Conservation (phyloP, 2,113 vertebrate genomes). For the Apus apus region DNA sequence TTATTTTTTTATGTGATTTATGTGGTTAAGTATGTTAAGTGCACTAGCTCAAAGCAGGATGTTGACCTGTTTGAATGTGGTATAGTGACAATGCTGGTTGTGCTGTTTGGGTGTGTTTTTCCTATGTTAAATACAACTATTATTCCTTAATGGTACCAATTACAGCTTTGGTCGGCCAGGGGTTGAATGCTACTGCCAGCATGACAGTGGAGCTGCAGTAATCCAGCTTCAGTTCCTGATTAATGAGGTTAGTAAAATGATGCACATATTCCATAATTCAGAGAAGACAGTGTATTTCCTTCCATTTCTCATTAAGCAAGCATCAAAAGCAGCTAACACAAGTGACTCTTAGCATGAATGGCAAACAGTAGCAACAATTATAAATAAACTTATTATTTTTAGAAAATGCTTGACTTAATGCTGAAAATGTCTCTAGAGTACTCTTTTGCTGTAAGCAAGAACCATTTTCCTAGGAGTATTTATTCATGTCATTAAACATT, state of each 20-base stretch:
- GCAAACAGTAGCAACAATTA: neutral
- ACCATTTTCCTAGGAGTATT: neutral
- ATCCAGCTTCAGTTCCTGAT: conserved; percentile 99
- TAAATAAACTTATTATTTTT: neutral
- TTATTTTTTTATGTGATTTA: neutral
- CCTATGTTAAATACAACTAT: neutral
- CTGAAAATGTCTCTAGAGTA: neutral
- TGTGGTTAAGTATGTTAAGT: neutral
- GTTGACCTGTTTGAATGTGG: neutral
- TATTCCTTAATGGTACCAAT: conserved; percentile 84
- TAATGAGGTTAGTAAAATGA: conserved; percentile 89
- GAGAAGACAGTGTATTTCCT: neutral
- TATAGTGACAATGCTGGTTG: neutral
- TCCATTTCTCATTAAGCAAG: neutral
- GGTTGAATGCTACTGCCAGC: conserved; percentile 98
- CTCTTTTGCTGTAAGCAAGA: neutral
- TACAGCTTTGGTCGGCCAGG: conserved; percentile 94
- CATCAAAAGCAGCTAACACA: neutral
- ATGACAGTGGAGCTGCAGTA: conserved; percentile 93
- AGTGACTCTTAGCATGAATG: neutral
- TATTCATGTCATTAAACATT: neutral
- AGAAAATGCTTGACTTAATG: neutral
- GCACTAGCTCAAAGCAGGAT: neutral
- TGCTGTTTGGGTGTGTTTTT: neutral
- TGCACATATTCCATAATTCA: neutral